phyloP scores from a whole-genome alignment of 2,113 vertebrate genomes.

The Seriola dumerili region DNA sequence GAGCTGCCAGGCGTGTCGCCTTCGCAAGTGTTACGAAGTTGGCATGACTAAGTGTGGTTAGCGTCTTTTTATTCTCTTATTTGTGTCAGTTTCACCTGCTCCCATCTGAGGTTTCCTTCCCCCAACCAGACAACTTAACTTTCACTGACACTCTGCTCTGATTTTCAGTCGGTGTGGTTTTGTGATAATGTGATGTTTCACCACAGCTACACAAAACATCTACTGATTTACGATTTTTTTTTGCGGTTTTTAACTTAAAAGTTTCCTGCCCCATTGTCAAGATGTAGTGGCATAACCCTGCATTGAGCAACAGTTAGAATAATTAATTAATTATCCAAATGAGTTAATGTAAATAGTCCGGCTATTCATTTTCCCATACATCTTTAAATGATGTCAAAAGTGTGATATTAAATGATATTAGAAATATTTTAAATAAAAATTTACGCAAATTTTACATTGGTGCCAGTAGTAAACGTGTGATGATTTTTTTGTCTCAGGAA shows the following conservation, averaged over 20 bases:
- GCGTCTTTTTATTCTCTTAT: neutral
- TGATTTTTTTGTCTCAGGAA: slow-evolving; percentile 66
- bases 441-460: too few species aligned
- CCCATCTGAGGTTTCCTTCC: neutral
- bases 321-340: neutral
- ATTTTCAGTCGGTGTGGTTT: neutral
- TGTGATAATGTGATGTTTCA: too few species aligned
- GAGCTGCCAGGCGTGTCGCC: slow-evolving; percentile 97
- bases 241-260: too few species aligned
- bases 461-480: too few species aligned
- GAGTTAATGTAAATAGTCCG: neutral
- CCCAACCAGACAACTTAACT: neutral
- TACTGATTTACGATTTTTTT: too few species aligned
- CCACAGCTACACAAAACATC: neutral
- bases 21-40: slow-evolving; percentile 96
- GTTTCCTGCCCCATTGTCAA: too few species aligned
- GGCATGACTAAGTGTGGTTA: slow-evolving; percentile 99
- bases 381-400: too few species aligned
- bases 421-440: too few species aligned
- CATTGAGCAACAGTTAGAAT: too few species aligned
- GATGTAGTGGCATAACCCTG: too few species aligned
- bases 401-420: too few species aligned
- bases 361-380: too few species aligned
- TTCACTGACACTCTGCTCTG: neutral
- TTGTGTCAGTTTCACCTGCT: neutral